Evolutionary conservation across 2,888 invertebrate genomes (phyloP), one percentile per base, ranked within the genome.

Genomic region (Ormyrus labotus): DNA sequence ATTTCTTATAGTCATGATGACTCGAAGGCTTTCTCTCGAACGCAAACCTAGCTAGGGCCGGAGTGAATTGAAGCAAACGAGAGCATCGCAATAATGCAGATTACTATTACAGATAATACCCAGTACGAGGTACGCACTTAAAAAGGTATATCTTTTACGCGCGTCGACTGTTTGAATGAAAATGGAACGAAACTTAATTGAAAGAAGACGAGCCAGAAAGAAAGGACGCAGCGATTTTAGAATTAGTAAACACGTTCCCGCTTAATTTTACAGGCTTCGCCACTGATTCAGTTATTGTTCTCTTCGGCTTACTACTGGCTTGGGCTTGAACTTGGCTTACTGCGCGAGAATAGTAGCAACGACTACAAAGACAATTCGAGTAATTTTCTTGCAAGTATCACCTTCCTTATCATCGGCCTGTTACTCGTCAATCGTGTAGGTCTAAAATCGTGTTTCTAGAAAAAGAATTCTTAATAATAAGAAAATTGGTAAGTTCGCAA

Each of bases 351-450:
- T 13, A 60, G 55, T 47, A 48, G 60, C 6, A 51, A 53, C 13
- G 7, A 0, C 11, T 10, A 2, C n/a, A 7, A 19, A 8, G 76
- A 72, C 8, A 76, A 80, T 0, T 9, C 68, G 19, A 8, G 10
- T 10, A 69, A 60, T 11, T 51, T 74, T 5, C 34, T 73, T 6
- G 19, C 77, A 2, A 81, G 74, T 53, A 9, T 81, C 19, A 9
- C 53, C 5, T 51, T 68, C 4, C 78, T 78, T 11, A 2, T 75
- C 10, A 2, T 78, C 51, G 70, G 74, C 5, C 10, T 78, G 2
- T 1, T 81, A 1, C 8, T 81, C 19, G 71, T 75, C 9, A 75
- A 78, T 10, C 34, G 9, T 13, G 78, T 78, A 6, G 65, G 81
- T 53, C 34, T 34, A 34, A 34, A 34, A 3, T 34, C 34, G 34